These are phyloP conservation scores for Molossus molossus DNA, from an alignment of 2,797 vertebrate species.

Conservation along the genomic window DNA sequence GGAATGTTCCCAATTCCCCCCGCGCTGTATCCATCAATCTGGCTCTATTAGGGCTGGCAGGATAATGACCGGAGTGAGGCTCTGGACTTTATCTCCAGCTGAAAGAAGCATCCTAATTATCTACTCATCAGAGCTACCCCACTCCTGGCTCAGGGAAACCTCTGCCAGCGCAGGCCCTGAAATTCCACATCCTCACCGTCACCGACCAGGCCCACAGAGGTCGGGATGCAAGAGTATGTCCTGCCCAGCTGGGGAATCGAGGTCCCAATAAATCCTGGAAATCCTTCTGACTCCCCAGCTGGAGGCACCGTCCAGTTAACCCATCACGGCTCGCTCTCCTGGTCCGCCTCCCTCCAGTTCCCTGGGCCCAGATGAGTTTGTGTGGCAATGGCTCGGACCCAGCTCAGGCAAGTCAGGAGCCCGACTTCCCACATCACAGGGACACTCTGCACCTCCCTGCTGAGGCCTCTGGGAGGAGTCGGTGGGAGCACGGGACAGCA, in stretches of 20 bases:
- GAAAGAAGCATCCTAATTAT: conserved; percentile 78
- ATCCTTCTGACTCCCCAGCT: conserved; percentile 60
- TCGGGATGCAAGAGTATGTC: conserved; percentile 59
- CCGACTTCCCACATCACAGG: neutral
- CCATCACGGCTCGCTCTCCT: neutral
- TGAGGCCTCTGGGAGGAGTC: neutral
- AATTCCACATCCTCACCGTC: conserved; percentile 79
- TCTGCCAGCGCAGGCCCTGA: conserved; percentile 79
- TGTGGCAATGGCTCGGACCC: rapidly evolving
- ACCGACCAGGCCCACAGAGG: conserved; percentile 65
- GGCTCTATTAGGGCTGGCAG: conserved; percentile 81
- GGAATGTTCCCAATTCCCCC: conserved; percentile 83
- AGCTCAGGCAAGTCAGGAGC: neutral
- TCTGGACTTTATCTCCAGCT: conserved; percentile 87
- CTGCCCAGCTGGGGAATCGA: conserved; percentile 55
- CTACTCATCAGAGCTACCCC: conserved; percentile 81
- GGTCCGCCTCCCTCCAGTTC: neutral
- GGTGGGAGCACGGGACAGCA: neutral
- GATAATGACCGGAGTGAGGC: conserved; percentile 82
- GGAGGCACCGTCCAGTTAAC: conserved; percentile 16
- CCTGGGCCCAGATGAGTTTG: neutral
- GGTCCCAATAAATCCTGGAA: conserved; percentile 71
- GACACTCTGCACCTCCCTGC: neutral
- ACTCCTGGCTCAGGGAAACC: conserved; percentile 66
- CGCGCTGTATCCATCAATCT: conserved; percentile 76